Base-by-base conservation (phyloP, 2,888 invertebrate species). In the Tribolium freemani region DNA sequence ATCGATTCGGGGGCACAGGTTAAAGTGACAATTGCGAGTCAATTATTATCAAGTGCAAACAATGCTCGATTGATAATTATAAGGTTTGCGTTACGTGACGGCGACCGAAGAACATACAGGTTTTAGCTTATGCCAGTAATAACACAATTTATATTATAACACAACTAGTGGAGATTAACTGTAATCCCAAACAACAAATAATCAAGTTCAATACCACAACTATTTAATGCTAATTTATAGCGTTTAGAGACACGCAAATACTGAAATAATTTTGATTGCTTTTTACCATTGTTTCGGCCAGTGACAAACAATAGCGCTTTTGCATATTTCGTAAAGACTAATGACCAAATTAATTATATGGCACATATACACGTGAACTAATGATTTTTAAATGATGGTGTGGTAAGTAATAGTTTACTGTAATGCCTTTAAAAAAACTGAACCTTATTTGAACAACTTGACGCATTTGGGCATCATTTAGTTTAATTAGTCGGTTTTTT, bases 31-130 rank as follows among this genome's bases (percentile, higher is more conserved):
- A 16, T 48, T 48, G 48, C 48, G 48, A 13, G 11, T 48, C 11
- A 48, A 16, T 48, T 48, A 48, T 48, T 48, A 48, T 26, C 48
- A 16, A 48, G 48, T 11, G 13, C 48, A 48, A 48, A 48, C 48
- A 48, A 48, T 48, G 48, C 48, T 11, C 16, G 16, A 48, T 11
- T 9, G 48, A 48, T 48, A 6, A 48, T 26, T 26, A 3, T 26
- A 26, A 26, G 26, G 26, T 26, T 26, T 26, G 26, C 26, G 26
- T 26, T 26, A 26, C 5, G 26, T 26, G 26, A 26, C 26, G 26
- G 26, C 5, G 26, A 26, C 26, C 26, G 2, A 26, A 26, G 26
- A 26, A 26, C 26, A 26, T 26, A 26, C 26, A 5, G 26, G 26
- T 26, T 26, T 21, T 26, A 26, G 26, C 26, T 26, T 26, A 26